Percentiles rank a stretch among this genome's conserved stretches.
These are phyloP conservation scores for Heliangelus exortis DNA, from an alignment of 2,797 vertebrate genomes.

Conservation along the genomic window DNA sequence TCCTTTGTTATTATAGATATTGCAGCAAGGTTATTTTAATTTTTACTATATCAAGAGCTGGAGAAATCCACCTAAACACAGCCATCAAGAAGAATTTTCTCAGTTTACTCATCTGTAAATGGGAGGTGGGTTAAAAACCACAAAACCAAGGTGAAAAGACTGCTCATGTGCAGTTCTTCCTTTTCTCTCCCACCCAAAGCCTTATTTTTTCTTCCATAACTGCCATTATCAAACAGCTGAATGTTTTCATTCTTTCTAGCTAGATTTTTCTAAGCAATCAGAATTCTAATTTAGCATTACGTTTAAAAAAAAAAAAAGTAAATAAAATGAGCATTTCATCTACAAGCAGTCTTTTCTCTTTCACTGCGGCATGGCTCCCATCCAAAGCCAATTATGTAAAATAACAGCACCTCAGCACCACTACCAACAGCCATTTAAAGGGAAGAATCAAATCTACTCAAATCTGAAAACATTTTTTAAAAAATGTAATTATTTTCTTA, in stretches of 20 bases:
- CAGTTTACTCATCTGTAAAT: background rate
- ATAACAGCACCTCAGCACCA: constrained; percentile 65
- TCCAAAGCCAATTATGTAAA: constrained; percentile 76
- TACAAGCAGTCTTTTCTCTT: constrained; percentile 57
- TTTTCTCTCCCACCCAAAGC: background rate
- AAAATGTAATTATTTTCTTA: constrained; percentile 73
- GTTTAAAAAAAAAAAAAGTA: background rate
- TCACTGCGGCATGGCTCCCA: constrained; percentile 59
- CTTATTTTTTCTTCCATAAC: background rate
- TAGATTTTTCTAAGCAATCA: background rate
- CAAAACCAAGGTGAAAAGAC: background rate
- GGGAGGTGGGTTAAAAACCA: background rate
- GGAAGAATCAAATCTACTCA: constrained; percentile 69
- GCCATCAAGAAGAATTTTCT: background rate
- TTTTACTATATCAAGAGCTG: background rate
- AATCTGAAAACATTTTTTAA: constrained; percentile 68
- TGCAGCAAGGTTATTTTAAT: background rate
- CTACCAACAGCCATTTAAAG: constrained; percentile 59
- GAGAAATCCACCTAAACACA: background rate
- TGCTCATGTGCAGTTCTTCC: background rate
- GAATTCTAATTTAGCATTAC: background rate
- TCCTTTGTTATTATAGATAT: background rate
- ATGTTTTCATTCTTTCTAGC: background rate
- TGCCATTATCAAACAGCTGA: background rate
- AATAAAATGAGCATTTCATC: background rate